These are phyloP conservation scores for Rhabdornis inornatus DNA, from an alignment of 2,113 vertebrate species.

Conservation along the genomic window DNA sequence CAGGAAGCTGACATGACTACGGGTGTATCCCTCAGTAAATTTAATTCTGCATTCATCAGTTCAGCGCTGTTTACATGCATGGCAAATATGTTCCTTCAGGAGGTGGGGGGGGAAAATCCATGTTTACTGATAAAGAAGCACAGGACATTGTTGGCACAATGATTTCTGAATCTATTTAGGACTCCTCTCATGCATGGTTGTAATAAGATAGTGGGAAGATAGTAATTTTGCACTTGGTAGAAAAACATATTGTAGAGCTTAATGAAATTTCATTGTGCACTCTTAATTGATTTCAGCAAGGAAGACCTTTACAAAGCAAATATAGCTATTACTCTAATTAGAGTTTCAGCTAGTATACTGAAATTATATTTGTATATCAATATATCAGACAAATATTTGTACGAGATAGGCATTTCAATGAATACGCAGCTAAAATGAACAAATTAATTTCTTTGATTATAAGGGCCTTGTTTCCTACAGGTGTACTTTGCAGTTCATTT, in stretches of 20 bases:
- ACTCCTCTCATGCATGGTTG: neutral
- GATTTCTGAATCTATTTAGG: neutral
- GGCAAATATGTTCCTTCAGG: neutral
- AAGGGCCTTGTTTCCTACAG: neutral
- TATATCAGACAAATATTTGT: conserved; percentile 60
- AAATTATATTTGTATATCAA: conserved; percentile 49
- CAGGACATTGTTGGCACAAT: neutral
- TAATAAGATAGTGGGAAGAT: conserved; percentile 30
- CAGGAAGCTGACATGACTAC: neutral
- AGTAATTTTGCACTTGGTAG: conserved; percentile 29
- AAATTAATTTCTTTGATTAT: conserved; percentile 45
- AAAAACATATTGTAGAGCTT: conserved; percentile 46
- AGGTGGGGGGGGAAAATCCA: neutral
- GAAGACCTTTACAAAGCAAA: conserved; percentile 62
- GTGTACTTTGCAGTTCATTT: conserved; percentile 17
- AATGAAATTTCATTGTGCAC: conserved; percentile 42
- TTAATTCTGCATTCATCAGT: neutral
- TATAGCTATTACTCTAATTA: conserved; percentile 61
- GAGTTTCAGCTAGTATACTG: conserved; percentile 25
- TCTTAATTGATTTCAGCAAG: conserved; percentile 62
- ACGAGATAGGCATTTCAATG: conserved; percentile 25
- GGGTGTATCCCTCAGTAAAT: neutral
- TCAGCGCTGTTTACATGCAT: neutral
- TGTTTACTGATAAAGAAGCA: neutral
- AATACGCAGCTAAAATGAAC: neutral